phyloP scores from a whole-genome alignment of 2,113 vertebrate species.

The Platycercus adscitus region DNA sequence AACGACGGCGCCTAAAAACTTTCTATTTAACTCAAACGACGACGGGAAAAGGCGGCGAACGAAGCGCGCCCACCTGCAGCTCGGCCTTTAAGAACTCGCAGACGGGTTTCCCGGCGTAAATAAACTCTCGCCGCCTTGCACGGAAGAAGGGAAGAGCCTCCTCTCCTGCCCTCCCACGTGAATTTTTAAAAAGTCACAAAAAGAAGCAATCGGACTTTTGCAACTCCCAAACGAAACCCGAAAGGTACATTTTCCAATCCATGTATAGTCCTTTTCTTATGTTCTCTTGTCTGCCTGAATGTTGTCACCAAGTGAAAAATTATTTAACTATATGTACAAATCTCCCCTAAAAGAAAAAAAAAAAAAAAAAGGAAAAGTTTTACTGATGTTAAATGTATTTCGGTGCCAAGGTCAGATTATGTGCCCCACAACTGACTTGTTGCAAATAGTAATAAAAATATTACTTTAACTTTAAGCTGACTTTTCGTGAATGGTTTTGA shows the following conservation, averaged over 20 bases:
- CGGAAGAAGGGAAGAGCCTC: conserved; percentile 51
- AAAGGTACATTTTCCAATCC: too few species aligned
- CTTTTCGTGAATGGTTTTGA: conserved; percentile 80
- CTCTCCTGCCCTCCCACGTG: conserved; percentile 78
- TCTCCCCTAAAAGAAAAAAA: conserved; percentile 74
- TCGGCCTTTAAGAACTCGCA: conserved; percentile 34
- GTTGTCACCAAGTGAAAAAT: conserved; percentile 99
- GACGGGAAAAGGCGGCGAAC: conserved; percentile 39
- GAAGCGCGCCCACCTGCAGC: conserved; percentile 30
- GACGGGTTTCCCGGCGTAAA: background rate
- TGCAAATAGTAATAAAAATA: conserved; percentile 91
- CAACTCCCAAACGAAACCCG: conserved; percentile 79
- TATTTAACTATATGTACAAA: conserved; percentile 99
- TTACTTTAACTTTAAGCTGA: conserved; percentile 81
- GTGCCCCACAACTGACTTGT: conserved; percentile 87
- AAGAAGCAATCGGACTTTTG: conserved; percentile 85
- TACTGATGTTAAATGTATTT: conserved; percentile 86
- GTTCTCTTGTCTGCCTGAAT: conserved; percentile 85
- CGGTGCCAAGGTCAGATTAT: conserved; percentile 92
- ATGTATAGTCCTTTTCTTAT: too few species aligned
- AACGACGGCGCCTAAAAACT: conserved; percentile 37
- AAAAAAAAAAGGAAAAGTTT: conserved; percentile 74
- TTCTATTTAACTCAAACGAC: conserved; percentile 45
- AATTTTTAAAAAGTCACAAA: conserved; percentile 75
- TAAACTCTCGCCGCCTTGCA: conserved; percentile 30